phyloP scores from a whole-genome alignment of 2,888 invertebrate genomes.

The Autographa gamma region DNA sequence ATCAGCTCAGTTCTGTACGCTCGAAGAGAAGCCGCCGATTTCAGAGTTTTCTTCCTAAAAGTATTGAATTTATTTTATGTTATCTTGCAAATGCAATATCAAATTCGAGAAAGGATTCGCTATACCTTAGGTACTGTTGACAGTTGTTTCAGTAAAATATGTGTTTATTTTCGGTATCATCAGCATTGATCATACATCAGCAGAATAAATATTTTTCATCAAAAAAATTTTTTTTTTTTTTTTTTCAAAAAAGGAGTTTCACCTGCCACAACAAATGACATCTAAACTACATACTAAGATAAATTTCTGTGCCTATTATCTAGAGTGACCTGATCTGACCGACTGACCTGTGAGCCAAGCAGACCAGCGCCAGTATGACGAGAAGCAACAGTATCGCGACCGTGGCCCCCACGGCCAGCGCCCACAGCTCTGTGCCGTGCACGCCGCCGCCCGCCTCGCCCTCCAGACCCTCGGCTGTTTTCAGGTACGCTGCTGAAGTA shows the following conservation, averaged over 20 bases:
- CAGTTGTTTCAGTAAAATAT: too few species aligned
- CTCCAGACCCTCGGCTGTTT: conserved; percentile 89
- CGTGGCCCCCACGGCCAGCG: conserved; percentile 90
- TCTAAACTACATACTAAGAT: too few species aligned
- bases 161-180: too few species aligned
- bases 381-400: conserved; percentile 89
- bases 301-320: too few species aligned
- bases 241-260: too few species aligned
- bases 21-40: conserved; percentile 81
- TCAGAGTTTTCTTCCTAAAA: conserved; percentile 79
- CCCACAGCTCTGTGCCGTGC: conserved; percentile 87
- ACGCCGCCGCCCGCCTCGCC: conserved; percentile 84
- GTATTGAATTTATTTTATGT: background rate
- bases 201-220: too few species aligned
- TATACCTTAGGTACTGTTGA: too few species aligned
- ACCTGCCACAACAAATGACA: too few species aligned
- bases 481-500: conserved; percentile 90
- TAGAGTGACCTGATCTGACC: too few species aligned
- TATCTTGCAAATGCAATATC: background rate
- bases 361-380: conserved; percentile 86
- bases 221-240: too few species aligned
- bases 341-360: conserved; percentile 80
- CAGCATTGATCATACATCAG: too few species aligned
- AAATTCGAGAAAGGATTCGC: background rate
- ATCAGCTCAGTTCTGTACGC: conserved; percentile 82